These are phyloP conservation scores for Drosophila rufa DNA, from an alignment of 1,140 invertebrate genomes.

Conservation along the genomic window DNA sequence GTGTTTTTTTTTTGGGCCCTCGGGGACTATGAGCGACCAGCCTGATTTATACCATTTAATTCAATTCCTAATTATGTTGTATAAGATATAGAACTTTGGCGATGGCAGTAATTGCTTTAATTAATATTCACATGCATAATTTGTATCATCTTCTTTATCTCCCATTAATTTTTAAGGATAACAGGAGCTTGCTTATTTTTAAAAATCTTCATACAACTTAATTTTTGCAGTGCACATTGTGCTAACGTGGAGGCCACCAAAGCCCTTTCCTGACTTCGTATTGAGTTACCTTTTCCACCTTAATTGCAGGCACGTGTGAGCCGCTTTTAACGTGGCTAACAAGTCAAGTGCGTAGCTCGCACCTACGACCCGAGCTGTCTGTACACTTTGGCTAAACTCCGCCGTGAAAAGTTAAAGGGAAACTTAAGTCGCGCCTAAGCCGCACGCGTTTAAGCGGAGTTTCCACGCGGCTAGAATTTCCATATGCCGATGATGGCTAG, in stretches of 20 bases:
- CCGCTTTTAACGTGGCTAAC: constrained; percentile 59
- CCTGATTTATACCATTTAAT: too few species aligned
- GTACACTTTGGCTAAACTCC: constrained; percentile 2
- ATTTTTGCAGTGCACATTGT: constrained; percentile 23
- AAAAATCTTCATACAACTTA: background rate
- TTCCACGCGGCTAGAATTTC: constrained; percentile 57
- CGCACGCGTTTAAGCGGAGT: constrained; percentile 43
- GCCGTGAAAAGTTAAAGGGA: constrained; percentile 36
- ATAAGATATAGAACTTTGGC: too few species aligned
- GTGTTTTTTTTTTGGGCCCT: too few species aligned
- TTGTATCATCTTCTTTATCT: too few species aligned
- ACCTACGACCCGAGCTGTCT: constrained; percentile 42
- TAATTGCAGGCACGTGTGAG: constrained; percentile 83
- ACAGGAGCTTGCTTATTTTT: background rate
- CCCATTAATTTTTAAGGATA: background rate
- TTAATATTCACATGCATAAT: too few species aligned
- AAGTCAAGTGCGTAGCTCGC: constrained; percentile 61
- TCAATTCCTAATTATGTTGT: too few species aligned
- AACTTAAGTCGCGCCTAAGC: constrained; percentile 71
- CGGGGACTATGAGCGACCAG: too few species aligned
- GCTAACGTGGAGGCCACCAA: constrained; percentile 56
- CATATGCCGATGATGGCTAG: constrained; percentile 47
- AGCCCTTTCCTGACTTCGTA: constrained; percentile 25
- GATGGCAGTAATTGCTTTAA: too few species aligned
- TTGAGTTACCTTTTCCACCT: constrained; percentile 70